A percentile compares a stretch with the other conserved stretches of the same genome.
Evolutionary conservation across 1,140 invertebrate species (phyloP).

Genomic region (Pantala flavescens): DNA sequence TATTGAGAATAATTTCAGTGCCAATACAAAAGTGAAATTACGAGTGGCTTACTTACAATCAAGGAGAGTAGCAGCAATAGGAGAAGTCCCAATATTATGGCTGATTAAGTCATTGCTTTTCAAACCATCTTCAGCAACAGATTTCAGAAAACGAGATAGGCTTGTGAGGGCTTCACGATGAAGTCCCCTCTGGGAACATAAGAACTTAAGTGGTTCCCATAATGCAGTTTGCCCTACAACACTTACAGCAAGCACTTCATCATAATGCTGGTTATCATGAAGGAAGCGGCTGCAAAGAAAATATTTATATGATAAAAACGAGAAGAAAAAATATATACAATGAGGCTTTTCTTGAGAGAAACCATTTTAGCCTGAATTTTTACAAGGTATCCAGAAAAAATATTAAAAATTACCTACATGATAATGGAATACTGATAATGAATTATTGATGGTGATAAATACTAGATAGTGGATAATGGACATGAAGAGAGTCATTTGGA

Average conservation of each 20-base stretch:
- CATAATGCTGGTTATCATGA: slow-evolving; percentile 54
- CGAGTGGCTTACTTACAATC: no score
- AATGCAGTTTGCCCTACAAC: slow-evolving; percentile 50
- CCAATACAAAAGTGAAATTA: no score
- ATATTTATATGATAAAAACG: neutral
- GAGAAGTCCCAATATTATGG: no score
- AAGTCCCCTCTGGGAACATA: slow-evolving; percentile 46
- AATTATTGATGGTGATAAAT: no score
- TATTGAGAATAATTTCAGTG: no score
- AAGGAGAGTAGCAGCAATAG: no score
- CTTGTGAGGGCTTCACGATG: slow-evolving; percentile 35
- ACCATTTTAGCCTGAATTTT: neutral
- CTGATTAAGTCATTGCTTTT: no score
- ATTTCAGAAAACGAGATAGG: neutral
- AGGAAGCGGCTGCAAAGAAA: slow-evolving; percentile 48
- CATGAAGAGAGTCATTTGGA: no score
- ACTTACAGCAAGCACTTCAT: slow-evolving; percentile 53
- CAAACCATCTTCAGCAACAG: neutral
- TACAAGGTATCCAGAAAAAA: no score
- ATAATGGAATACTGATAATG: no score
- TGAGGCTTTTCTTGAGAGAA: slow-evolving; percentile 2
- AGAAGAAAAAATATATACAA: neutral
- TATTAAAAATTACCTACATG: no score
- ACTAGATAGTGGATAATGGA: no score
- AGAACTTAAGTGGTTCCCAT: slow-evolving; percentile 47